Evolutionary conservation across 2,113 vertebrate genomes (phyloP).

Genomic region (Charina bottae): DNA sequence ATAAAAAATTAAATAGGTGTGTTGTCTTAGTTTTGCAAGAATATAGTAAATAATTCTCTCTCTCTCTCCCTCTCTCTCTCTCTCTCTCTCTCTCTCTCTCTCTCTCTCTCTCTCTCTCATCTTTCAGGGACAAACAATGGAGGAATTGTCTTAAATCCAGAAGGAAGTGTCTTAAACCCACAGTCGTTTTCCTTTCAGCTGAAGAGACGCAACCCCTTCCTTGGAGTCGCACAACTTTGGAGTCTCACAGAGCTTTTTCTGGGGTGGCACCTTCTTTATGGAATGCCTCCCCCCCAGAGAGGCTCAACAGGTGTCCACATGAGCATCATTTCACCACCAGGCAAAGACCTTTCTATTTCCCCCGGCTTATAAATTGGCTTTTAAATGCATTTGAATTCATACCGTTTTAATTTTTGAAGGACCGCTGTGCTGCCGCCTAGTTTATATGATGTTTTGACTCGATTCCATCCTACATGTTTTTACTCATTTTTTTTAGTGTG

Average conservation of each 20-base stretch:
- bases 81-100: background rate
- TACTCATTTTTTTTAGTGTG: background rate
- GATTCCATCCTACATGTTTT: background rate
- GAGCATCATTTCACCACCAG: background rate
- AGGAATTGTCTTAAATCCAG: background rate
- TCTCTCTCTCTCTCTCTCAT: background rate
- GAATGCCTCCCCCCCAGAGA: background rate
- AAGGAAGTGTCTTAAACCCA: background rate
- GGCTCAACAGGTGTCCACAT: background rate
- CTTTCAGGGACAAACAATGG: no score
- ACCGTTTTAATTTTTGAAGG: background rate
- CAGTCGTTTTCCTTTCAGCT: background rate
- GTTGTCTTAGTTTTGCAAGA: background rate
- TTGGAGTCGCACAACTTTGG: background rate
- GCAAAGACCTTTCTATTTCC: background rate
- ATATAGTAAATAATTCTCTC: background rate
- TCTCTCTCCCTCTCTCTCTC: no score
- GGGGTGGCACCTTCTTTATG: background rate
- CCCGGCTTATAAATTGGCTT: background rate
- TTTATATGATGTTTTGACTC: background rate
- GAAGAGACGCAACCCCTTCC: background rate
- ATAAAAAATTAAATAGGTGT: background rate
- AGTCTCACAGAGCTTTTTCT: background rate
- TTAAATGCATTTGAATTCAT: background rate
- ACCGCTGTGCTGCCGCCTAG: background rate